These are phyloP conservation scores for Heptranchias perlo DNA, from an alignment of 2,113 vertebrate genomes.

Conservation along the genomic window DNA sequence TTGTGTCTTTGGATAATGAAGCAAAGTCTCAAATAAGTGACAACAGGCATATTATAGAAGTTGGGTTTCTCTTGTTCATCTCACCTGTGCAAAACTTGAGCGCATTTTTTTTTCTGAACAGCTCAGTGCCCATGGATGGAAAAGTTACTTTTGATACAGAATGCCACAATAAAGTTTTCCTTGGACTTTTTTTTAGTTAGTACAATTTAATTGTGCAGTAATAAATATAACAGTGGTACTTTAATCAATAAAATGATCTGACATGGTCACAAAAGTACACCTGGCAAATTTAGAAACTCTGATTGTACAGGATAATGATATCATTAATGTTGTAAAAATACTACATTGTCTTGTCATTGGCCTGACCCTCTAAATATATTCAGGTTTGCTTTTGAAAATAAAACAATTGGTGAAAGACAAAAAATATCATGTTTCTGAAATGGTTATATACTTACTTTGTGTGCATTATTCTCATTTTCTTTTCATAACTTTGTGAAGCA, in stretches of 20 bases:
- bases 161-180: background rate
- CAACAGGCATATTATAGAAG: too few relatives aligned
- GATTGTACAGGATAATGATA: background rate
- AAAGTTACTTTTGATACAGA: background rate
- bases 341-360: background rate
- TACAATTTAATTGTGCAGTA: background rate
- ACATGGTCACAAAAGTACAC: background rate
- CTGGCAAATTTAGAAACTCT: background rate
- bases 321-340: background rate
- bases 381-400: background rate
- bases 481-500: background rate
- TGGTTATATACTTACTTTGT: background rate
- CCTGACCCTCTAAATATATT: background rate
- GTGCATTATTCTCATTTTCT: background rate
- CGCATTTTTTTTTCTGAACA: background rate
- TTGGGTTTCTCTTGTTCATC: background rate
- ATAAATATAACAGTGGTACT: background rate
- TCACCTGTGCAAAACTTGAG: background rate
- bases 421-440: background rate
- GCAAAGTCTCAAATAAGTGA: constrained; percentile 4
- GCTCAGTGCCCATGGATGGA: background rate
- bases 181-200: background rate
- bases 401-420: background rate
- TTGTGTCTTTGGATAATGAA: too few relatives aligned
- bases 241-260: background rate